Evolutionary conservation across 2,113 vertebrate species (phyloP).

Genomic region (Arvicanthis niloticus): DNA sequence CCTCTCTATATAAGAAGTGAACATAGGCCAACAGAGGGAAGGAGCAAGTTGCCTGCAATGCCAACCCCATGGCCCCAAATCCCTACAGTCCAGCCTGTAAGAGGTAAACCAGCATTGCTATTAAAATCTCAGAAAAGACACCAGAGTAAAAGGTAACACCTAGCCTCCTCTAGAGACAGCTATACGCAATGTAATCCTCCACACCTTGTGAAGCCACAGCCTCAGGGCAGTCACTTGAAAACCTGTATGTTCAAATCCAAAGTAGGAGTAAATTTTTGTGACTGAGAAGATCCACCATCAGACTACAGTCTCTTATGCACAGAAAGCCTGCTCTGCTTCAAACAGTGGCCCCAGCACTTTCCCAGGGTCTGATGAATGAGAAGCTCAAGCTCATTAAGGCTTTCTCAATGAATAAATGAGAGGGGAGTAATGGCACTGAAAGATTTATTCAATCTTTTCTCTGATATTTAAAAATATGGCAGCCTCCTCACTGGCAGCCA

Average conservation of each 20-base stretch:
- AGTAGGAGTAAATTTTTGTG: background rate
- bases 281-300: background rate
- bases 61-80: background rate
- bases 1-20: background rate
- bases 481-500: background rate
- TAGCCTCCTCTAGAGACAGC: background rate
- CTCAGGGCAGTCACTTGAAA: background rate
- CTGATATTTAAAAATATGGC: background rate
- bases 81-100: background rate
- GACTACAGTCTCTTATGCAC: background rate
- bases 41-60: background rate
- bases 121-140: conserved; percentile 14
- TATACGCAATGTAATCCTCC: background rate
- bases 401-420: background rate
- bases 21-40: background rate
- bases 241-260: background rate
- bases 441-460: conserved; percentile 7
- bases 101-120: background rate
- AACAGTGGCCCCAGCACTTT: background rate
- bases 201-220: background rate
- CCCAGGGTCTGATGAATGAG: background rate
- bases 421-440: background rate
- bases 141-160: background rate
- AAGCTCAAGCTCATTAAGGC: background rate
- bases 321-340: background rate